phyloP scores from a whole-genome alignment of 2,797 vertebrate species.

The Scolopax bukidnonensis region DNA sequence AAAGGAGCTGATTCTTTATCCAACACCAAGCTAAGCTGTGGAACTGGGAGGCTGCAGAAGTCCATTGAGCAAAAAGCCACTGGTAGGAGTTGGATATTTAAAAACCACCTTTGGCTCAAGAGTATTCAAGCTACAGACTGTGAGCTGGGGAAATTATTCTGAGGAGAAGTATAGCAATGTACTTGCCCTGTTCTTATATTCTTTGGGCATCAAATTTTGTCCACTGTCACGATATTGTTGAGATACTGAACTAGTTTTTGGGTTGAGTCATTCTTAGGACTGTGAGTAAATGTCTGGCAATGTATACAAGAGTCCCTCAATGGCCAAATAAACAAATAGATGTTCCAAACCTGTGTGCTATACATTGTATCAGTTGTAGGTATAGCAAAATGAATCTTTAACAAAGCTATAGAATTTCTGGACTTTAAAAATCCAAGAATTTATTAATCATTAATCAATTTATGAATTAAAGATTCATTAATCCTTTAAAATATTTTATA shows the following conservation, averaged over 20 bases:
- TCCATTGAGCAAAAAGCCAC: background rate
- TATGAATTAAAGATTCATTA: background rate
- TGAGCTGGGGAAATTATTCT: background rate
- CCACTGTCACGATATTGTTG: background rate
- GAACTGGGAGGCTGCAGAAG: background rate
- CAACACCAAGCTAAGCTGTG: background rate
- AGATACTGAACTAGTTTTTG: background rate
- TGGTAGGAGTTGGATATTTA: background rate
- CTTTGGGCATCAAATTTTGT: background rate
- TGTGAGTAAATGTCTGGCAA: background rate
- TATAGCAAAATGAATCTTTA: background rate
- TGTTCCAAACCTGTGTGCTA: background rate
- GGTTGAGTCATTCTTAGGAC: background rate
- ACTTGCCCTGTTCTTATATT: background rate
- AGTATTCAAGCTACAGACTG: background rate
- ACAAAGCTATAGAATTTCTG: background rate
- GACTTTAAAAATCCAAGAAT: background rate
- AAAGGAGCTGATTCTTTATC: background rate
- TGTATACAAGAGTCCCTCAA: background rate
- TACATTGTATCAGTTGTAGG: background rate
- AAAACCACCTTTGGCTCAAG: background rate
- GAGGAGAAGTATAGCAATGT: background rate
- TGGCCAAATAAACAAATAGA: background rate
- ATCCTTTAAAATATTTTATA: background rate
- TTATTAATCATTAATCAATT: background rate